Base-by-base conservation (phyloP, 53 echinoderm and acorn worm genomes). In the Hippasteria phrygiana region DNA sequence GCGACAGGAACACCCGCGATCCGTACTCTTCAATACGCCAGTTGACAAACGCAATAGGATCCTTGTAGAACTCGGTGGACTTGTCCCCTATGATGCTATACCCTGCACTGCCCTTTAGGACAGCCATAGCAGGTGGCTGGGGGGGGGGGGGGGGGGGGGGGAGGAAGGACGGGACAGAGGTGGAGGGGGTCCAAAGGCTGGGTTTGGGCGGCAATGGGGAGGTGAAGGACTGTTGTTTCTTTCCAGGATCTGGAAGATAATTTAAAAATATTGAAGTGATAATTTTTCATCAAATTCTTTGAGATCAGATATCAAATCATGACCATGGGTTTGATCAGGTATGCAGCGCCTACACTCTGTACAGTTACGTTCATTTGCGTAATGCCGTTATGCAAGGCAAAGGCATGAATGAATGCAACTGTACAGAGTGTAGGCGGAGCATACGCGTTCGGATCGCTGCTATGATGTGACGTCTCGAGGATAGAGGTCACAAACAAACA, bases 51-150 rank as follows among this genome's bases (percentile, higher is more conserved):
- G 71, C 74, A 5, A 95, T 91, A 2, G 95, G 93, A 65, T 92
- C 88, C 62, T 93, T 93, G 88, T 95, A 97, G 70, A 95, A 95
- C 88, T 97, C 97, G 13, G 94, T 69, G 0, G 97, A 97, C 71
- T 83, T 92, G 55, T 97, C 97, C 20, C 97, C 97, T 6, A 93
- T 62, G 17, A 97, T 36, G 18, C 92, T 69, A 77, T 93, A 97
- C 42, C 97, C 97, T 22, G 89, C 89, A 56, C 88, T 66, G 32
- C 97, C 97, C 87, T 93, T 97, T 22, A 90, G 91, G 69, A 88
- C 79, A 17, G 97, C 97, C 97, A 96, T 96, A 1, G 27, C n/a
- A 38, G 81, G 41, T 53, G 29, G 42, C 24, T 3, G 75, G 75
- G 7, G 31, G 29, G 75, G 75, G 14, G 50, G 43, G 29, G 75